phyloP scores from a whole-genome alignment of 2,888 invertebrate genomes.

The Synergus gifuensis region DNA sequence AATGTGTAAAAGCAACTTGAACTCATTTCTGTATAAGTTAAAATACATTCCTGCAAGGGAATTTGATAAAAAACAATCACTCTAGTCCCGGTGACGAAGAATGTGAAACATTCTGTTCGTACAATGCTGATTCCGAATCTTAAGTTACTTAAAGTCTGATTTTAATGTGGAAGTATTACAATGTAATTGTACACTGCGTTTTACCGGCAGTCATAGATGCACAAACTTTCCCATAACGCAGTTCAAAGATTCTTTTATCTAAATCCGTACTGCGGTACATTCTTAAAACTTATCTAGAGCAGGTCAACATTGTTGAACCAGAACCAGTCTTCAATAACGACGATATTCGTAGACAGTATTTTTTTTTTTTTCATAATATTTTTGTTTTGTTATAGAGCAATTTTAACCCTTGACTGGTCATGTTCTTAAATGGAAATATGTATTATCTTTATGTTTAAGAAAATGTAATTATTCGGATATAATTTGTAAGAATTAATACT shows the following conservation, averaged over 20 bases:
- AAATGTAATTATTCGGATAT: background rate
- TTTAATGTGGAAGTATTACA: constrained; percentile 35
- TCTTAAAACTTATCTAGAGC: constrained; percentile 35
- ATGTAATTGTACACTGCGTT: constrained; percentile 12
- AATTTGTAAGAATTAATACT: background rate
- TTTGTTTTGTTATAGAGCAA: constrained; percentile 26
- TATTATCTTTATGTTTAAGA: background rate
- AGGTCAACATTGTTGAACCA: constrained; percentile 26
- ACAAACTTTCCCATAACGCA: constrained; percentile 28
- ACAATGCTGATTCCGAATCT: constrained; percentile 34
- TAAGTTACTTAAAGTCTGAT: constrained; percentile 40
- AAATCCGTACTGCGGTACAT: constrained; percentile 28
- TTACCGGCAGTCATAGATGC: constrained; percentile 32
- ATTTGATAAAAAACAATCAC: constrained; percentile 53
- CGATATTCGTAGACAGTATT: constrained; percentile 35
- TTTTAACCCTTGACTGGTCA: constrained; percentile 39
- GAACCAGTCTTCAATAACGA: constrained; percentile 25
- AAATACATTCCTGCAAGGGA: constrained; percentile 66
- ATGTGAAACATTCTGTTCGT: constrained; percentile 32
- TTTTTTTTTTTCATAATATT: background rate
- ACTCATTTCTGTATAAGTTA: constrained; percentile 60
- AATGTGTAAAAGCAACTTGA: constrained; percentile 51
- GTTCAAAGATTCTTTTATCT: background rate
- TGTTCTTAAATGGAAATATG: constrained; percentile 10
- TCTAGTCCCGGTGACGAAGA: constrained; percentile 3